Evolutionary conservation across 1,140 invertebrate genomes (phyloP).

Genomic region (Eueides isabella): DNA sequence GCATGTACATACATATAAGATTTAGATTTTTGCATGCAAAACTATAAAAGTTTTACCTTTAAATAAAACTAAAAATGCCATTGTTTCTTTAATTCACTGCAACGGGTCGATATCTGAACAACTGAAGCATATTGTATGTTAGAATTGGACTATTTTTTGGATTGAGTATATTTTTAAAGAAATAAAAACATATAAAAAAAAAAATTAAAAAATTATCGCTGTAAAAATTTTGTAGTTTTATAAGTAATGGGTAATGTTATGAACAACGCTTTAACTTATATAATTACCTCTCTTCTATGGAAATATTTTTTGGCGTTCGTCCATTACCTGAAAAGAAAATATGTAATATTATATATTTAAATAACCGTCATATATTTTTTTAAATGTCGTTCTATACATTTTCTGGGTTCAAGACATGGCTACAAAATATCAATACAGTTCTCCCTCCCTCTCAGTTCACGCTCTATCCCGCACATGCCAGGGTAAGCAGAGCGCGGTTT

Average conservation of each 20-base stretch:
- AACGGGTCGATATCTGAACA: conserved; percentile 7
- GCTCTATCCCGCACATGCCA: neutral
- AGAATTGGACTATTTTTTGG: neutral
- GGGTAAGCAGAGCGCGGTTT: neutral
- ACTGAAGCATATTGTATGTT: neutral
- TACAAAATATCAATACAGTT: too few species aligned
- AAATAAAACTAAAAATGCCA: conserved; percentile 12
- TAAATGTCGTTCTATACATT: too few species aligned
- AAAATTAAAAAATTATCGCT: neutral
- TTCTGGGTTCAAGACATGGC: too few species aligned
- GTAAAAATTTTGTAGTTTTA: too few species aligned
- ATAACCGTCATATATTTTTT: too few species aligned
- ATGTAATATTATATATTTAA: neutral
- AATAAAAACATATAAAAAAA: neutral
- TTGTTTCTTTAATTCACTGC: neutral
- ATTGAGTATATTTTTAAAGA: neutral
- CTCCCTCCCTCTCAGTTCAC: too few species aligned
- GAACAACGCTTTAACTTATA: too few species aligned
- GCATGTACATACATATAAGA: neutral
- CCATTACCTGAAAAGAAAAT: conserved; percentile 44
- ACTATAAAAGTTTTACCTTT: neutral
- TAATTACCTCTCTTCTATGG: conserved; percentile 25
- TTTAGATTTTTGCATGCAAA: neutral
- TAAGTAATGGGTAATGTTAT: too few species aligned
- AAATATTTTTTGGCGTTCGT: conserved; percentile 9